These are phyloP conservation scores for Cyprinodon tularosa DNA, from an alignment of 2,113 vertebrate species.

Conservation along the genomic window DNA sequence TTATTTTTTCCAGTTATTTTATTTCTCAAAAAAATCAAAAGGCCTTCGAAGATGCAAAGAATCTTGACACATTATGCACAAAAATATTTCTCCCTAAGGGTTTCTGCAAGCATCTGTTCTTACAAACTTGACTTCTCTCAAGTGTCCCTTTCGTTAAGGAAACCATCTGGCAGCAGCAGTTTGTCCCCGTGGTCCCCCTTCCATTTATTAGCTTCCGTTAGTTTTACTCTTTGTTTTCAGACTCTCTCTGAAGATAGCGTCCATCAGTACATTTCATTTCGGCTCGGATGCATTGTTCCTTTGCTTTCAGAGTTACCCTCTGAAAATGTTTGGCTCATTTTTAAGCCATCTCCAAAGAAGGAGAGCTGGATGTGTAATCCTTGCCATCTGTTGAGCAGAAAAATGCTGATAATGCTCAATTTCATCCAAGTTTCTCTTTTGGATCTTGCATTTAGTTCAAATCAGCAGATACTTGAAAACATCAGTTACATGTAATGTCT, in stretches of 20 bases:
- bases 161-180: conserved; percentile 57
- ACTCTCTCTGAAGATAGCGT: conserved; percentile 7
- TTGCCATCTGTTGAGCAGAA: conserved; percentile 68
- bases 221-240: conserved; percentile 39
- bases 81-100: conserved; percentile 52
- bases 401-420: conserved; percentile 56
- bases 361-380: conserved; percentile 60
- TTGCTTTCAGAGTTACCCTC: not conserved
- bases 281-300: not conserved
- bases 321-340: conserved; percentile 42
- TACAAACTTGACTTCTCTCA: conserved; percentile 40
- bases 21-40: conserved; percentile 8
- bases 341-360: conserved; percentile 49
- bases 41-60: not conserved
- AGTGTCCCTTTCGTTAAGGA: conserved; percentile 55
- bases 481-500: not conserved
- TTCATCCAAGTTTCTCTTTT: conserved; percentile 61
- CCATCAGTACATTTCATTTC: not conserved
- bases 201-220: conserved; percentile 43
- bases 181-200: conserved; percentile 42
- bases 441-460: conserved; percentile 35
- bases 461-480: conserved; percentile 13
- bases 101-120: conserved; percentile 59
- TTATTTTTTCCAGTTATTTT: conserved; percentile 13
- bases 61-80: conserved; percentile 32